Conservation (phyloP, 2,113 vertebrate genomes). For the Scytalopus superciliaris region DNA sequence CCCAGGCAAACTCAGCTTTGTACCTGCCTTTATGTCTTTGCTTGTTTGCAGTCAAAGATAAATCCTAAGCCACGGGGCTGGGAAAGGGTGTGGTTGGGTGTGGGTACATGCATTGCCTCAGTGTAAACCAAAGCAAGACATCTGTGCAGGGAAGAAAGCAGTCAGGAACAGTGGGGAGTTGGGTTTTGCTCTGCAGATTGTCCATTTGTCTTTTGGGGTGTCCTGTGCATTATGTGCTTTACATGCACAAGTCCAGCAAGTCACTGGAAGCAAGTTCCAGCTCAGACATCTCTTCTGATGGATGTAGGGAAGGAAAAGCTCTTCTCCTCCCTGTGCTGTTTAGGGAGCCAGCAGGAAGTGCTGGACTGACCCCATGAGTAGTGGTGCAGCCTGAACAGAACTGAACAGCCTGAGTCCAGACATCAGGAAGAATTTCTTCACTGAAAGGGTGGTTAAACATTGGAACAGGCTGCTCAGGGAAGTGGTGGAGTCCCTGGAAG, state of each 20-base stretch:
- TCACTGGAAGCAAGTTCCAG: background rate
- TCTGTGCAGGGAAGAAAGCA: background rate
- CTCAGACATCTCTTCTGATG: fast-evolving
- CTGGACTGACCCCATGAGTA: background rate
- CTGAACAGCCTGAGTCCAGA: background rate
- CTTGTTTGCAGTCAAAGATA: background rate
- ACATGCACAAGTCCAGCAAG: background rate
- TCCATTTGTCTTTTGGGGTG: background rate
- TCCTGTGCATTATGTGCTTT: background rate
- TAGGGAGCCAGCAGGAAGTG: background rate
- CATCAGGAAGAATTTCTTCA: background rate
- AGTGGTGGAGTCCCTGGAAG: background rate
- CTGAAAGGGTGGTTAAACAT: background rate
- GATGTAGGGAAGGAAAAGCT: background rate
- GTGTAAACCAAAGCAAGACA: background rate
- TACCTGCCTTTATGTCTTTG: background rate
- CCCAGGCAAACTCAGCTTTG: background rate
- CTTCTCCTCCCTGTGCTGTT: background rate
- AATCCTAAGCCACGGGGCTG: background rate
- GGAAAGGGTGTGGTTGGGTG: background rate
- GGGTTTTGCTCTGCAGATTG: background rate
- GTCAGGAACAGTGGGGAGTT: background rate
- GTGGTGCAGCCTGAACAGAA: background rate
- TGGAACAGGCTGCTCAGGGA: background rate
- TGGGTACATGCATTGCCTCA: background rate